These are phyloP conservation scores for Drosophila fulvimacula DNA, from an alignment of 2,888 invertebrate genomes.

Conservation along the genomic window DNA sequence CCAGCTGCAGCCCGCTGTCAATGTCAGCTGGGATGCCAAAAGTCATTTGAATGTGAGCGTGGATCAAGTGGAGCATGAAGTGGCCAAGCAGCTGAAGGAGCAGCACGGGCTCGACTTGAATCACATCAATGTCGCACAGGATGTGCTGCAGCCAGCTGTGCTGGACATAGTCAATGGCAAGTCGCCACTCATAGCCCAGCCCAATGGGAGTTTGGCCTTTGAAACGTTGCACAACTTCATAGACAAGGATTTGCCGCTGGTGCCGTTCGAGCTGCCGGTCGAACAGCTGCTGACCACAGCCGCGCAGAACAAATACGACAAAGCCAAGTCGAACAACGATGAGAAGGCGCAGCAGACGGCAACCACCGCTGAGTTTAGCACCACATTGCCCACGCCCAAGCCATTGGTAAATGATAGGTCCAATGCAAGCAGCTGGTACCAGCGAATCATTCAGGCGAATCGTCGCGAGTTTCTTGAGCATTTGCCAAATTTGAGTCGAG, in stretches of 20 bases:
- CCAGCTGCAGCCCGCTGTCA: conserved; percentile 8
- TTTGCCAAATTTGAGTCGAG: conserved; percentile 64
- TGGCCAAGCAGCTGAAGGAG: conserved; percentile 68
- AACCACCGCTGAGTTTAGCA: not conserved
- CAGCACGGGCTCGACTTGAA: conserved; percentile 78
- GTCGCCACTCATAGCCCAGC: conserved; percentile 49
- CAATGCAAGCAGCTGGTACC: conserved; percentile 64
- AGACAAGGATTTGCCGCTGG: conserved; percentile 78
- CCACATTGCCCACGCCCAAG: conserved; percentile 48
- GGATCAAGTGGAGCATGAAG: conserved; percentile 60
- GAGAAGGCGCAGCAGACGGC: conserved; percentile 60
- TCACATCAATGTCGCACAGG: conserved; percentile 66
- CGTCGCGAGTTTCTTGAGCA: conserved; percentile 76
- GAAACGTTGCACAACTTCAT: conserved; percentile 73
- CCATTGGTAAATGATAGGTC: conserved; percentile 47
- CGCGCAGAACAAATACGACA: conserved; percentile 37
- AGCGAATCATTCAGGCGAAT: conserved; percentile 72
- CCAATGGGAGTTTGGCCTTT: conserved; percentile 55
- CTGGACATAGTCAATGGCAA: conserved; percentile 77
- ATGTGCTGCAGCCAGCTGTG: conserved; percentile 71
- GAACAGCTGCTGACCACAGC: conserved; percentile 20
- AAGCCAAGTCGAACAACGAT: conserved; percentile 63
- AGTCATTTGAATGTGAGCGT: conserved; percentile 76
- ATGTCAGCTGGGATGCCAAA: conserved; percentile 64
- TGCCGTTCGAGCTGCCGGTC: conserved; percentile 74